These are phyloP conservation scores for Drosophila tripunctata DNA, from an alignment of 2,888 invertebrate species.

Conservation along the genomic window DNA sequence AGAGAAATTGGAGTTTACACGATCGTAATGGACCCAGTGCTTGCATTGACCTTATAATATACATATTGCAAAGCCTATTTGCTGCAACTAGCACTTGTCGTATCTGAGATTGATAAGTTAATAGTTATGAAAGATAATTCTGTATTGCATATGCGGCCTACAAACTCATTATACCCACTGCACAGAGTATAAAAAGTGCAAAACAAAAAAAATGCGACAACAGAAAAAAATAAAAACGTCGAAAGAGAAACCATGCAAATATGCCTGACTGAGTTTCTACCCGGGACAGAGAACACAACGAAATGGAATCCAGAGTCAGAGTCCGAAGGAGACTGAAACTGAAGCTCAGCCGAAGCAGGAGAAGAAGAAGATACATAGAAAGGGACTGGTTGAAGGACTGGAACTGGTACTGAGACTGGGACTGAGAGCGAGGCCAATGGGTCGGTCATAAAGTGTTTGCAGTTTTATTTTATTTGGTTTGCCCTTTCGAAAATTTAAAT, in stretches of 20 bases:
- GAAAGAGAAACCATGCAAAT: slow-evolving; percentile 56
- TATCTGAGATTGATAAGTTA: too few relatives aligned
- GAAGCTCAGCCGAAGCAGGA: not conserved
- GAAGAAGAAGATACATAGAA: not conserved
- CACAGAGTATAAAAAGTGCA: not conserved
- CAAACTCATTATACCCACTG: not conserved
- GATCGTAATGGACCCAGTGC: too few relatives aligned
- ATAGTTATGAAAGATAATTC: too few relatives aligned
- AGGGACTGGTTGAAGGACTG: not conserved
- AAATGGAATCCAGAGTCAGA: not conserved
- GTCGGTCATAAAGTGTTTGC: slow-evolving; percentile 46
- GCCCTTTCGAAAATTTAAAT: slow-evolving; percentile 69
- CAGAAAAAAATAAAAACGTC: slow-evolving; percentile 18
- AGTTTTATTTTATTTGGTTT: slow-evolving; percentile 54
- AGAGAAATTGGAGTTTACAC: not conserved
- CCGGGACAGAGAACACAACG: slow-evolving; percentile 17
- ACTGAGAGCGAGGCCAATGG: slow-evolving; percentile 19
- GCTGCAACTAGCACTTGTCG: too few relatives aligned
- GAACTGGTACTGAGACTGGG: not conserved
- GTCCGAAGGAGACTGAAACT: not conserved
- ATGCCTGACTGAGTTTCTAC: slow-evolving; percentile 38
- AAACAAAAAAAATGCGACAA: not conserved
- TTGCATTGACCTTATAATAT: too few relatives aligned
- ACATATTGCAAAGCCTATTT: too few relatives aligned
- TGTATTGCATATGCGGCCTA: too few relatives aligned